These are phyloP conservation scores for Ecliptopera silaceata DNA, from an alignment of 2,888 invertebrate genomes.

Conservation along the genomic window DNA sequence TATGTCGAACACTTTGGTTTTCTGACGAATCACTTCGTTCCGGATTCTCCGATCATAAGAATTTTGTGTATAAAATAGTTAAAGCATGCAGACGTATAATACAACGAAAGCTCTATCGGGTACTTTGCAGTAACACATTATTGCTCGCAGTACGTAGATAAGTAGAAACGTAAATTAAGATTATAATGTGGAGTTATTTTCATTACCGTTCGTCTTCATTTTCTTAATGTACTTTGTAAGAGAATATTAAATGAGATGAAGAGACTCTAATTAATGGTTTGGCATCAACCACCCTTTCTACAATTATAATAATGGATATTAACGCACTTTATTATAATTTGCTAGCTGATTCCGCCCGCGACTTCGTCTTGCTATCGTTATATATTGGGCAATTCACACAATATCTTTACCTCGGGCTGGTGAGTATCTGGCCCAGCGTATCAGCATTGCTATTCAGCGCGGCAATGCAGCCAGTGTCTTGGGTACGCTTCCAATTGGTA, in stretches of 20 bases:
- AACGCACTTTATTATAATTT: neutral
- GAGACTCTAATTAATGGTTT: neutral
- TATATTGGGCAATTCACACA: too few relatives aligned
- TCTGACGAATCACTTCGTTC: too few relatives aligned
- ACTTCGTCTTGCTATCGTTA: too few relatives aligned
- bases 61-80: too few relatives aligned
- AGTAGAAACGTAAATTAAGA: conserved; percentile 18
- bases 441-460: too few relatives aligned
- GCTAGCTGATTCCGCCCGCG: too few relatives aligned
- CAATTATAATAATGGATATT: neutral
- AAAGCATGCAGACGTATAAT: neutral
- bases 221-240: conserved; percentile 8
- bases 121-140: conserved; percentile 17
- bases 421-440: too few relatives aligned
- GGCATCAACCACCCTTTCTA: neutral
- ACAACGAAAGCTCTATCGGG: conserved; percentile 1
- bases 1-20: too few relatives aligned
- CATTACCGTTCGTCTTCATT: conserved; percentile 26
- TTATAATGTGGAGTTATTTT: conserved; percentile 9
- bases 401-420: too few relatives aligned
- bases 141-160: conserved; percentile 2
- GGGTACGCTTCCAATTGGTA: too few relatives aligned
- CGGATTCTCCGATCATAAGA: too few relatives aligned
- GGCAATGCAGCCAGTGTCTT: too few relatives aligned
- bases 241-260: neutral